Evolutionary conservation across 2,888 invertebrate species (phyloP).

Genomic region (Balanococcus diminutus): DNA sequence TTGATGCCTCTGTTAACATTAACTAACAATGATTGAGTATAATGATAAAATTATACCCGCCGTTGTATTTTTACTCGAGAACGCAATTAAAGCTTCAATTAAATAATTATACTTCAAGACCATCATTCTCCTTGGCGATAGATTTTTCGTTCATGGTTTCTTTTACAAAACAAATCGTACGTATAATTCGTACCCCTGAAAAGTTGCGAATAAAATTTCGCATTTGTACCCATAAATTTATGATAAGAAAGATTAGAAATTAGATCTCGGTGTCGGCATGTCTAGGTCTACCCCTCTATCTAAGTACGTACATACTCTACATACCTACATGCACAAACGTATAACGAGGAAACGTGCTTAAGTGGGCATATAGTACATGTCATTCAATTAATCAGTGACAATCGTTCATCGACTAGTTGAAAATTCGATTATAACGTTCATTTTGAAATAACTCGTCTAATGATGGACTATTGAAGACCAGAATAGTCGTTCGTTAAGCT

Average conservation of each 20-base stretch:
- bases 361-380: not conserved
- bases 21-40: conserved; percentile 22
- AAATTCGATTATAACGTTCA: conserved; percentile 8
- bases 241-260: too few species aligned
- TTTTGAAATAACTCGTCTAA: not conserved
- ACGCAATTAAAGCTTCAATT: not conserved
- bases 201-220: not conserved
- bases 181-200: not conserved
- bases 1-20: not conserved
- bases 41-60: conserved; percentile 35
- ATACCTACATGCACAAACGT: too few species aligned
- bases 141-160: not conserved
- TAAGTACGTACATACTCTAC: too few species aligned
- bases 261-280: too few species aligned
- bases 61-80: not conserved
- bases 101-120: not conserved
- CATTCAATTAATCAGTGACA: conserved; percentile 17
- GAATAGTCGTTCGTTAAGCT: conserved; percentile 33
- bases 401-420: conserved; percentile 4
- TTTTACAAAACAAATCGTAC: not conserved
- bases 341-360: not conserved
- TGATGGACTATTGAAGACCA: not conserved
- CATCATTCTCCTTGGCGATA: not conserved
- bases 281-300: too few species aligned
- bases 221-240: too few species aligned